Evolutionary conservation across 1,140 invertebrate genomes (phyloP).

Genomic region (Drosophila jambulina): DNA sequence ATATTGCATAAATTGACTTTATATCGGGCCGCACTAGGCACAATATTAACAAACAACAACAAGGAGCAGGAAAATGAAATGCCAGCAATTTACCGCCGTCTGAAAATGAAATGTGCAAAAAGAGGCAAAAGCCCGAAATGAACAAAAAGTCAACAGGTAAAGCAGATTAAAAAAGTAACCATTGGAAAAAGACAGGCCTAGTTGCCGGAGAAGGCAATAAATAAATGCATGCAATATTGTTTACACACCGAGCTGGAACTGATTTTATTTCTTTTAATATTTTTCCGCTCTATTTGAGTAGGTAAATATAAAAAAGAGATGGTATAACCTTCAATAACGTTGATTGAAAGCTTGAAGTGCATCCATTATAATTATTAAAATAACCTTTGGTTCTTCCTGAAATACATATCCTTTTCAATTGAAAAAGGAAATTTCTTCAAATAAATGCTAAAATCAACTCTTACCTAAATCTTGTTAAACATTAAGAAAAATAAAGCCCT

Average conservation of each 20-base stretch:
- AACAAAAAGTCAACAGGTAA: conserved; percentile 53
- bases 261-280: conserved; percentile 1
- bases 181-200: conserved; percentile 15
- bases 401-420: neutral
- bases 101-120: conserved; percentile 38
- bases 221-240: conserved; percentile 11
- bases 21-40: conserved; percentile 55
- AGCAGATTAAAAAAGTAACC: conserved; percentile 19
- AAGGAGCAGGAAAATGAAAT: conserved; percentile 45
- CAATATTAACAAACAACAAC: conserved; percentile 58
- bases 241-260: conserved; percentile 17
- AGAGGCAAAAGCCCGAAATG: conserved; percentile 26
- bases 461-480: neutral
- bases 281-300: neutral
- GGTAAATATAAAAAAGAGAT: neutral
- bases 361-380: conserved; percentile 1
- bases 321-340: neutral
- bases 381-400: no score
- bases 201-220: conserved; percentile 12
- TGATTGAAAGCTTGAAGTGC: neutral
- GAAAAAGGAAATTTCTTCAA: neutral
- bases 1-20: conserved; percentile 78
- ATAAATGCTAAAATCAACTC: neutral
- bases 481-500: neutral
- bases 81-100: conserved; percentile 44